These are phyloP conservation scores for Megalops atlanticus DNA, from an alignment of 2,113 vertebrate genomes.

Conservation along the genomic window DNA sequence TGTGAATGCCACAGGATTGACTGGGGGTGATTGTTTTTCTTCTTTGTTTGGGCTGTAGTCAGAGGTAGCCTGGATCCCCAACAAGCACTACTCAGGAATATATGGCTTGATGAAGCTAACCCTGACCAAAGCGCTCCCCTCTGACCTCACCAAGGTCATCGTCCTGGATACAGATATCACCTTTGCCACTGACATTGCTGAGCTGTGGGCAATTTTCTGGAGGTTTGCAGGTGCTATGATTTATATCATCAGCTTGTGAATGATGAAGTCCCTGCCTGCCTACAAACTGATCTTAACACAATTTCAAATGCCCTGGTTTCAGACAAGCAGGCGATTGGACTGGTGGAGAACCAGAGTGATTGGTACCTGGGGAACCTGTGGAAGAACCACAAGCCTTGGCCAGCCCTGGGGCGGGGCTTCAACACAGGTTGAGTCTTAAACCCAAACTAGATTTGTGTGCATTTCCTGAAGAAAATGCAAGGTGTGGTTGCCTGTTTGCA, in stretches of 20 bases:
- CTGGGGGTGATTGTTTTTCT: no score
- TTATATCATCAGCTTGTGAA: no score
- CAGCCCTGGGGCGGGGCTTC: slow-evolving; percentile 91
- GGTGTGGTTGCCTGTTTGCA: no score
- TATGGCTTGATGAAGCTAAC: slow-evolving; percentile 96
- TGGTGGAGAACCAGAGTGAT: slow-evolving; percentile 97
- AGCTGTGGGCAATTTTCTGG: slow-evolving; percentile 92
- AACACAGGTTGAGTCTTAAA: slow-evolving; percentile 81
- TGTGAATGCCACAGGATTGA: no score
- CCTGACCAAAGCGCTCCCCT: slow-evolving; percentile 82
- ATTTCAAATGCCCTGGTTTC: slow-evolving; percentile 21
- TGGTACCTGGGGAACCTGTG: slow-evolving; percentile 94
- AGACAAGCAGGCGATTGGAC: slow-evolving; percentile 91
- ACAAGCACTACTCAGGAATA: slow-evolving; percentile 97
- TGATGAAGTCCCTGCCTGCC: no score
- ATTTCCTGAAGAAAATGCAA: no score
- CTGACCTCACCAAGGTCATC: slow-evolving; percentile 88
- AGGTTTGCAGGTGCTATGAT: slow-evolving; percentile 87
- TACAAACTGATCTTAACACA: no score
- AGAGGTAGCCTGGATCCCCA: slow-evolving; percentile 94
- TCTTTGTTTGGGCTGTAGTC: slow-evolving; percentile 72
- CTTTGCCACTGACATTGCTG: slow-evolving; percentile 92
- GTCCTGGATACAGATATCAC: slow-evolving; percentile 96
- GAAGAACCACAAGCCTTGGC: slow-evolving; percentile 97
- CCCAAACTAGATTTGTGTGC: no score